Evolutionary conservation across 2,888 invertebrate genomes (phyloP), one percentile per base, ranked within the genome.

Genomic region (Chalcis sispes): DNA sequence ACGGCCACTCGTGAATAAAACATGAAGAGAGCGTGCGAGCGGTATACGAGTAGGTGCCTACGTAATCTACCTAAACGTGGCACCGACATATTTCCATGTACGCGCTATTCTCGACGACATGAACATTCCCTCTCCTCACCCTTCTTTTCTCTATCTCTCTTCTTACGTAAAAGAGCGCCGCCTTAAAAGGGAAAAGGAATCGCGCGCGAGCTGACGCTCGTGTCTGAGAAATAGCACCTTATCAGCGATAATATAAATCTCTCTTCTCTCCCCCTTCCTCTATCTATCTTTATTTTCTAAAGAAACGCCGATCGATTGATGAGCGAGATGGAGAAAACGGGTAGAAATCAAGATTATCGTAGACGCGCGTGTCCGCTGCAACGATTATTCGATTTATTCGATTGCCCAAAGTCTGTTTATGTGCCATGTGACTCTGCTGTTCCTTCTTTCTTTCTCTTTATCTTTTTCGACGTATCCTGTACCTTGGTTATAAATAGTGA

Each of bases 21-120:
- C 20, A 54, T 4, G n/a, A n/a, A 42, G 54, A 46, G 40, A n/a
- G 20, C 2, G 7, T 13, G 23, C n/a, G 13, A 29, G 29, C 29
- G 54, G 29, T 8, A 61, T n/a, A 36, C 23, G 40, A 20, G 65
- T 36, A 65, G 40, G 5, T n/a, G 23, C 61, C 40, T 27, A 32
- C 56, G 64, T 64, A 69, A 74, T 74, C 74, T 64, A 69, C 59
- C 73, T 74, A 74, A 74, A 67, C 73, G 73, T 64, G 62, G 59
- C 27, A n/a, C 52, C 27, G 66, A 61, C 73, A 58, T 73, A 66
- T 73, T 73, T 73, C 42, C 48, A 25, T 59, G 36, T 61, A 61
- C 36, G 52, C 52, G 40, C 54, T 36, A 23, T 32, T 69, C 29
- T 29, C 66, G 25, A 54, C 23, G 52, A 36, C 50, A 46, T 7